phyloP scores from a whole-genome alignment of 2,113 vertebrate species.

The Rousettus leschenaultii region DNA sequence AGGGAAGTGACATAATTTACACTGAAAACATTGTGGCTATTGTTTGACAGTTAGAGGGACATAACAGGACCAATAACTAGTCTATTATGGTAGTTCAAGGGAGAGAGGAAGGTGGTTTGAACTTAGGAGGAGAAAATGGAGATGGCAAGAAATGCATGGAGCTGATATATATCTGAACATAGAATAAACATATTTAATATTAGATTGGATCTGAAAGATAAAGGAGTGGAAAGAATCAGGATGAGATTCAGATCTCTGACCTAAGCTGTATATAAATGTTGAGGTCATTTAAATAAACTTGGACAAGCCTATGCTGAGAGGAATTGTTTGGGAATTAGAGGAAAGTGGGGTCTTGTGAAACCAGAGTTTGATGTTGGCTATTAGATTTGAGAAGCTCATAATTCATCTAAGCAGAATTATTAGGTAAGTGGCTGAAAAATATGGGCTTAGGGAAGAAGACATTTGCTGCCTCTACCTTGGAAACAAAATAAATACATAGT shows the following conservation, averaged over 20 bases:
- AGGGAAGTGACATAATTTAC: background rate
- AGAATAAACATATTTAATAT: background rate
- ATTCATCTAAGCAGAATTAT: background rate
- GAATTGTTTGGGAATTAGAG: background rate
- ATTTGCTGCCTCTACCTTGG: background rate
- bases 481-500: background rate
- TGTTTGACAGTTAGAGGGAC: background rate
- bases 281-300: background rate
- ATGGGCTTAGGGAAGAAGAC: background rate
- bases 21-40: background rate
- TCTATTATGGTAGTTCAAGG: background rate
- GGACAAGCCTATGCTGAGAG: background rate
- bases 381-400: background rate
- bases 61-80: background rate
- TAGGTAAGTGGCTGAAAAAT: background rate
- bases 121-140: background rate
- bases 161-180: background rate
- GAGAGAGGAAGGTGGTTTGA: background rate
- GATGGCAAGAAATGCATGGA: background rate
- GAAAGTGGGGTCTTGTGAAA: background rate
- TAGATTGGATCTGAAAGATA: background rate
- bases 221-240: background rate
- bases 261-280: background rate
- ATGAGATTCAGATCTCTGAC: background rate
- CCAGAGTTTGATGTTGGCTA: background rate